A percentile compares a stretch with the other conserved stretches of the same genome.
These are phyloP conservation scores for Trachelipus rathkii DNA, from an alignment of 1,140 invertebrate species.

Conservation along the genomic window DNA sequence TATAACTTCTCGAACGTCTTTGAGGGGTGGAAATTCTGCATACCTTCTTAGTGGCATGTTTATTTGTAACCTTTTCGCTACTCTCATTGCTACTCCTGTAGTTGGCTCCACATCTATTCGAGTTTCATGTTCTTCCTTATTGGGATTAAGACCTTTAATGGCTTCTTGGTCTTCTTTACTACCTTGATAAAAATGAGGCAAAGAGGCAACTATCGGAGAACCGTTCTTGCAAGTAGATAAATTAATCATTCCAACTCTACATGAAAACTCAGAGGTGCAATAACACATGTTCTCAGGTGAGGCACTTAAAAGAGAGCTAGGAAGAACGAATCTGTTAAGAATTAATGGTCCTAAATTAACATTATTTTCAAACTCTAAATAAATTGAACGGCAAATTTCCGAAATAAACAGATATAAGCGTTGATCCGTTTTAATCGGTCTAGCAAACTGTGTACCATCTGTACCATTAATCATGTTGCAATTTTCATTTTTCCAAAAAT, in stretches of 20 bases:
- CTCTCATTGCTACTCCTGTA: slow-evolving; percentile 42
- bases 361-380: slow-evolving; percentile 36
- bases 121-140: slow-evolving; percentile 64
- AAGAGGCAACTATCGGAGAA: slow-evolving; percentile 53
- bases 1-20: slow-evolving; percentile 30
- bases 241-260: slow-evolving; percentile 40
- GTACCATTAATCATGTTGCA: slow-evolving; percentile 47
- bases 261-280: slow-evolving; percentile 42
- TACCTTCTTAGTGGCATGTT: slow-evolving; percentile 35
- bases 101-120: slow-evolving; percentile 65
- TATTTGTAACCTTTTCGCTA: slow-evolving; percentile 42
- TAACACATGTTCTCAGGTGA: slow-evolving; percentile 43
- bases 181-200: slow-evolving; percentile 77
- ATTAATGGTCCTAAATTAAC: slow-evolving; percentile 33
- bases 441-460: slow-evolving; percentile 45
- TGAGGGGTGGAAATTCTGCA: slow-evolving; percentile 27
- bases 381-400: slow-evolving; percentile 46
- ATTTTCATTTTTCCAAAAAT: slow-evolving; percentile 31
- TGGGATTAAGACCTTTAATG: slow-evolving; percentile 67
- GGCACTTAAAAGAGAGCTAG: slow-evolving; percentile 34
- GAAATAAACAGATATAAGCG: slow-evolving; percentile 37
- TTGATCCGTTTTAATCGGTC: slow-evolving; percentile 33
- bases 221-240: slow-evolving; percentile 44
- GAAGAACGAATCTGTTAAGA: slow-evolving; percentile 40
- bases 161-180: slow-evolving; percentile 62